Evolutionary conservation across 2,113 vertebrate species (phyloP), one percentile per base, ranked within the genome.

Genomic region (Hiodon tergisus): DNA sequence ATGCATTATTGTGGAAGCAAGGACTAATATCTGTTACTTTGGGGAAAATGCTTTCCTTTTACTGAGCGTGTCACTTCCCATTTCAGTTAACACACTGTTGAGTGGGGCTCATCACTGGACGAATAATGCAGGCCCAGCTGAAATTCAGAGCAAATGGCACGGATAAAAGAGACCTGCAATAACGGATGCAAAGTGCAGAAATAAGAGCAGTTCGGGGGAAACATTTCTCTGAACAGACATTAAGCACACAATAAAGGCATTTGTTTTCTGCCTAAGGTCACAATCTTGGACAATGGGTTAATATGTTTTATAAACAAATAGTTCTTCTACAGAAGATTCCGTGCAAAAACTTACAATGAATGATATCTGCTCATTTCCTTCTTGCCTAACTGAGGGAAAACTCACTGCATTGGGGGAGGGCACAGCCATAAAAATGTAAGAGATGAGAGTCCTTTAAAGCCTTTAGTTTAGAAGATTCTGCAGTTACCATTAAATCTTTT

Each of bases 1-100:
- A 74, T 73, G 82, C 75, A 87, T 86, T 79, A 84, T 86, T 89
- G 83, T 82, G 71, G 79, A 86, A 88, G 84, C 87, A 82, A 82
- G 78, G 79, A 87, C 84, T 84, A 87, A 89, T 93, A 91, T 89
- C 85, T 86, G 85, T 86, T 89, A 89, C 85, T 90, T 76, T 82
- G 31, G 85, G 84, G 87, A 87, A 3, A 78, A 85, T 90, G 85
- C 90, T 93, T 93, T 93, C 90, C 87, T 86, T 85, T 90, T 88
- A 91, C 89, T 91, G 89, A 91, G 89, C 89, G 90, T 94, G 93
- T 94, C 94, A 94, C 91, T 94, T 94, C 89, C 86, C 80, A 94
- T 96, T 94, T 90, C 78, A 71, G 87, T 89, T 93, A 94, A 94
- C 92, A 92, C 84, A 87, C 85, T 80, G 79, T 73, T 87, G 89